These are phyloP conservation scores for Harpalus rufipes DNA, from an alignment of 2,888 invertebrate genomes.

Conservation along the genomic window DNA sequence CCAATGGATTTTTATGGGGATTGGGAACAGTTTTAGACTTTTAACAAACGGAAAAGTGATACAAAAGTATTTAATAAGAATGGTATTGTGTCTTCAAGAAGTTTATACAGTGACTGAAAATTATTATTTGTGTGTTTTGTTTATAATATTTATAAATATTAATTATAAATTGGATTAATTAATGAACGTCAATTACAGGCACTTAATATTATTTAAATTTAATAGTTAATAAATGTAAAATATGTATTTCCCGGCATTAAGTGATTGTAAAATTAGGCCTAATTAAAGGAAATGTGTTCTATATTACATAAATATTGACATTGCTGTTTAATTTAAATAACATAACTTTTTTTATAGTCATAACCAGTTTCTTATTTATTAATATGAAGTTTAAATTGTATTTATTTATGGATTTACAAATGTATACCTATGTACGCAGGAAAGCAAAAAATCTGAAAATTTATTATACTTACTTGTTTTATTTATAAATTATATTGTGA, in stretches of 20 bases:
- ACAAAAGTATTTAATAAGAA: background rate
- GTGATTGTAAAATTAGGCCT: background rate
- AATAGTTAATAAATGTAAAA: background rate
- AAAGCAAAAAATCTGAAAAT: no score
- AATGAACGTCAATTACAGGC: background rate
- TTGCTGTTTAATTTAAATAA: background rate
- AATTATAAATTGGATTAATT: background rate
- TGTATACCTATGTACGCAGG: no score
- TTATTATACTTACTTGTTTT: no score
- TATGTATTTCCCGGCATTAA: background rate
- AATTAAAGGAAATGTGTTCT: background rate
- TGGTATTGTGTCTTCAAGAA: background rate
- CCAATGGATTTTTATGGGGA: conserved; percentile 44
- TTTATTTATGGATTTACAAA: background rate
- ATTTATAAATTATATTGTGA: no score
- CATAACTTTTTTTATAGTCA: background rate
- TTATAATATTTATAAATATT: background rate
- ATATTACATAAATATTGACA: background rate
- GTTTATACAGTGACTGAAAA: background rate
- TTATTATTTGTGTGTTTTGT: background rate
- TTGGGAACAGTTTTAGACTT: conserved; percentile 3
- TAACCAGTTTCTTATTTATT: no score
- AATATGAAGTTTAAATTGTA: background rate
- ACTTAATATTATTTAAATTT: background rate
- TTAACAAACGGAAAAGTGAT: background rate